A percentile compares a stretch with the other conserved stretches of the same genome.
These are phyloP conservation scores for Gymnarchus niloticus DNA, from an alignment of 2,113 vertebrate species.

Conservation along the genomic window DNA sequence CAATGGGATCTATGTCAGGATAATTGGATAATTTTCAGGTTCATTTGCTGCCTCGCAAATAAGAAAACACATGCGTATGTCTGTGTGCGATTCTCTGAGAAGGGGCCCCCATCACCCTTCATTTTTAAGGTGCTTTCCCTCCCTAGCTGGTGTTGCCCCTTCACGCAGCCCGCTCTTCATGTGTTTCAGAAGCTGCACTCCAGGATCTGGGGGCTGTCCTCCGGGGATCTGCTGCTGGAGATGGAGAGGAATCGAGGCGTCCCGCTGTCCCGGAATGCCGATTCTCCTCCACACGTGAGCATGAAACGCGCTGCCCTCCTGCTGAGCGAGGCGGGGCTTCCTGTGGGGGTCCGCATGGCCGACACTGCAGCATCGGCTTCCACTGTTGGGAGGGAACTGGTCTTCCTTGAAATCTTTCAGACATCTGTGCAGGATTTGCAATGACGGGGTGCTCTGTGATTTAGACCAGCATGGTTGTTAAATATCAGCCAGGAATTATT, in stretches of 20 bases:
- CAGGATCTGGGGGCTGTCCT: conserved; percentile 73
- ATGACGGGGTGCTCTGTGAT: too few species aligned
- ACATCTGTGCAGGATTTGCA: too few species aligned
- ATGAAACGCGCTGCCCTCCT: background rate
- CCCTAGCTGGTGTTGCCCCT: background rate
- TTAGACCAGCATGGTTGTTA: background rate
- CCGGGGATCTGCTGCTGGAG: conserved; percentile 72
- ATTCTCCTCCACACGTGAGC: conserved; percentile 67
- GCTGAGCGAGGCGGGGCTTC: background rate
- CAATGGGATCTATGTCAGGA: background rate
- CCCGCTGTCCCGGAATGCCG: conserved; percentile 54
- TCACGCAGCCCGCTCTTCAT: background rate
- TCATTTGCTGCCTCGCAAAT: background rate
- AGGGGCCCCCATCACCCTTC: background rate
- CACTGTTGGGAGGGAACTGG: too few species aligned
- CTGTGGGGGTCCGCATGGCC: too few species aligned
- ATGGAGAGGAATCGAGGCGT: conserved; percentile 63
- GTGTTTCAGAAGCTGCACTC: conserved; percentile 76
- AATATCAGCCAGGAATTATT: background rate
- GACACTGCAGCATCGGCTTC: too few species aligned
- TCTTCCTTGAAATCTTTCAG: too few species aligned
- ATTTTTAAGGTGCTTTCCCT: too few species aligned
- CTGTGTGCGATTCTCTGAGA: background rate
- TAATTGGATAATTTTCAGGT: background rate
- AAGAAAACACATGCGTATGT: background rate